Evolutionary conservation across 1,140 invertebrate genomes (phyloP).

Genomic region (Ectropis grisescens): DNA sequence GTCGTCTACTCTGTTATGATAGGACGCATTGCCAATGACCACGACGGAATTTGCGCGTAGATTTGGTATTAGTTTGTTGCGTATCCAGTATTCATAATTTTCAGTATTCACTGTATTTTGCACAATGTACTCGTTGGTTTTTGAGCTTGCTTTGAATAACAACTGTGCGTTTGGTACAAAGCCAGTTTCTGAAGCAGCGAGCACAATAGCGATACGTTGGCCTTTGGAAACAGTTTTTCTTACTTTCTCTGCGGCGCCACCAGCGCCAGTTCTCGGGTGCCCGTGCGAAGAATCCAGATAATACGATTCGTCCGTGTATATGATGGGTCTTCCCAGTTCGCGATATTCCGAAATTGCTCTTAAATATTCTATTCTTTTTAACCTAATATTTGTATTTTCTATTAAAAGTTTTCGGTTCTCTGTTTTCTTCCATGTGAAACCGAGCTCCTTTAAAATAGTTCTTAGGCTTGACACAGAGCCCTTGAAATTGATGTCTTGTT

Average conservation of each 20-base stretch:
- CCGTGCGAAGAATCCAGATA: neutral
- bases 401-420: neutral
- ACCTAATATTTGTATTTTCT: neutral
- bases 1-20: constrained; percentile 5
- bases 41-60: constrained; percentile 10
- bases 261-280: neutral
- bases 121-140: constrained; percentile 9
- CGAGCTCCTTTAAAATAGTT: neutral
- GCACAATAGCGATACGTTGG: constrained; percentile 1
- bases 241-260: neutral
- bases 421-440: neutral
- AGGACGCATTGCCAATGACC: constrained; percentile 13
- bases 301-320: neutral
- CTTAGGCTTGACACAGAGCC: neutral
- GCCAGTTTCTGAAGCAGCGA: constrained; percentile 4
- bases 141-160: constrained; percentile 10
- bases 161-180: constrained; percentile 9
- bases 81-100: constrained; percentile 12
- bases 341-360: neutral
- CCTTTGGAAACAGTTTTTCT: neutral
- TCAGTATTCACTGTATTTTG: constrained; percentile 10
- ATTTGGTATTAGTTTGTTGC: constrained; percentile 13
- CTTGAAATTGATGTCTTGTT: neutral
- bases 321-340: neutral
- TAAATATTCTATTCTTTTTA: neutral